Percentiles rank a stretch among this genome's conserved stretches.
These are phyloP conservation scores for Invenusta paracnida DNA, from an alignment of 2,888 invertebrate genomes.

Conservation along the genomic window DNA sequence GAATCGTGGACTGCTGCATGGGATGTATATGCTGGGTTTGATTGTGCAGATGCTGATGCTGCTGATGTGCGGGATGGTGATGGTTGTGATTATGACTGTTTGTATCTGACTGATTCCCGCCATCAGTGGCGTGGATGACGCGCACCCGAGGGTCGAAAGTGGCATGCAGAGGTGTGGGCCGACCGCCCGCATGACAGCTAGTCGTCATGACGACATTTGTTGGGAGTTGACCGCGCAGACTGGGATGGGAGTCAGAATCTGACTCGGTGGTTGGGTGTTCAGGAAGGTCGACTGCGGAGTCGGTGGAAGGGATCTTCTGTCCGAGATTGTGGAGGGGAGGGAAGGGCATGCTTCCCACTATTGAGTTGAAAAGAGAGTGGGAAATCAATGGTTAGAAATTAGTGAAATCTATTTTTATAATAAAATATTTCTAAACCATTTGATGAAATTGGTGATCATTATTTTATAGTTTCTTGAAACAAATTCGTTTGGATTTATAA, in stretches of 20 bases:
- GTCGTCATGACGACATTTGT: slow-evolving; percentile 12
- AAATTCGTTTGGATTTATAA: too few species aligned
- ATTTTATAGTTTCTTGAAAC: too few species aligned
- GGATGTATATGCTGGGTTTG: neutral
- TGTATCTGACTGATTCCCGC: neutral
- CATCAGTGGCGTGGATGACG: neutral
- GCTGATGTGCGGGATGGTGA: neutral
- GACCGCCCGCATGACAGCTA: neutral
- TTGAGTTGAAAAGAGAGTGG: neutral
- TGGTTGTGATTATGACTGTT: neutral
- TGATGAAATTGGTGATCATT: too few species aligned
- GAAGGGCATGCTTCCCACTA: neutral
- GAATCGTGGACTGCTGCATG: neutral
- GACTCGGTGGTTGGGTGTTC: slow-evolving; percentile 11
- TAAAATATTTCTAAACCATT: too few species aligned
- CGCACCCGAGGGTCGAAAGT: neutral
- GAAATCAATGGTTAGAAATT: too few species aligned
- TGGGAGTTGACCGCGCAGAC: neutral
- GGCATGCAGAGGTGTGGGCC: slow-evolving; percentile 1
- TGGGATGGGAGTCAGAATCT: slow-evolving; percentile 24
- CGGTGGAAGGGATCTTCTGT: slow-evolving; percentile 24
- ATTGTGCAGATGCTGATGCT: neutral
- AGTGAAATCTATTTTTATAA: too few species aligned
- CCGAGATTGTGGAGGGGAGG: neutral
- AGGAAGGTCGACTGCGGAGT: slow-evolving; percentile 6